Evolutionary conservation across 2,888 invertebrate genomes (phyloP).

Genomic region (Agrypnus murinus): DNA sequence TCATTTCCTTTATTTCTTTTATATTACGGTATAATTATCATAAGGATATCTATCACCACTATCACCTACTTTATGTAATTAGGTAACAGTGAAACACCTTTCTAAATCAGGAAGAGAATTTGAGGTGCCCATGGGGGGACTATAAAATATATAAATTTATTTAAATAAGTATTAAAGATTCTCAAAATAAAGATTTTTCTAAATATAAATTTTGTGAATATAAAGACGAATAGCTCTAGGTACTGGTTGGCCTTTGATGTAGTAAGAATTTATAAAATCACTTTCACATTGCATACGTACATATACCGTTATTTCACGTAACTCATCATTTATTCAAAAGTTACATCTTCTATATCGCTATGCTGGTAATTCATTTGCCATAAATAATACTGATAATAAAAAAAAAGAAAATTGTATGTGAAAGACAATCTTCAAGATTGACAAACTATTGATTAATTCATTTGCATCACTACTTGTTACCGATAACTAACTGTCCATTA

Average conservation of each 20-base stretch:
- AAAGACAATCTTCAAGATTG: not conserved
- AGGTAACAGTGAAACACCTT: constrained; percentile 25
- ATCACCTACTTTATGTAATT: constrained; percentile 6
- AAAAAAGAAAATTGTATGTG: not conserved
- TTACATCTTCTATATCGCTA: not conserved
- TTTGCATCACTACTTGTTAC: not conserved
- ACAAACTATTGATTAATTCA: constrained; percentile 4
- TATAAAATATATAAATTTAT: not conserved
- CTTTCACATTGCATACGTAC: constrained; percentile 55
- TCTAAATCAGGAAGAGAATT: constrained; percentile 27
- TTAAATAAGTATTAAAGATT: constrained; percentile 20
- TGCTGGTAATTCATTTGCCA: not conserved
- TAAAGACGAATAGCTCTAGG: constrained; percentile 33
- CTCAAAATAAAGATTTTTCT: constrained; percentile 22
- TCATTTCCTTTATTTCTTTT: constrained; percentile 5
- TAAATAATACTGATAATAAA: constrained; percentile 5
- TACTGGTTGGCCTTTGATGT: constrained; percentile 56
- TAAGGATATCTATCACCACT: too few relatives aligned
- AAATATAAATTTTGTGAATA: constrained; percentile 23
- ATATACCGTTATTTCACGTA: constrained; percentile 40
- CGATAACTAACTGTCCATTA: constrained; percentile 10
- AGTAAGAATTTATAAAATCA: constrained; percentile 53
- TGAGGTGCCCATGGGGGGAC: constrained; percentile 10
- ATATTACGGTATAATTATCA: not conserved
- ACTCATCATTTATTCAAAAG: constrained; percentile 39